These are phyloP conservation scores for Tinamus guttatus DNA, from an alignment of 2,113 vertebrate species.

Conservation along the genomic window DNA sequence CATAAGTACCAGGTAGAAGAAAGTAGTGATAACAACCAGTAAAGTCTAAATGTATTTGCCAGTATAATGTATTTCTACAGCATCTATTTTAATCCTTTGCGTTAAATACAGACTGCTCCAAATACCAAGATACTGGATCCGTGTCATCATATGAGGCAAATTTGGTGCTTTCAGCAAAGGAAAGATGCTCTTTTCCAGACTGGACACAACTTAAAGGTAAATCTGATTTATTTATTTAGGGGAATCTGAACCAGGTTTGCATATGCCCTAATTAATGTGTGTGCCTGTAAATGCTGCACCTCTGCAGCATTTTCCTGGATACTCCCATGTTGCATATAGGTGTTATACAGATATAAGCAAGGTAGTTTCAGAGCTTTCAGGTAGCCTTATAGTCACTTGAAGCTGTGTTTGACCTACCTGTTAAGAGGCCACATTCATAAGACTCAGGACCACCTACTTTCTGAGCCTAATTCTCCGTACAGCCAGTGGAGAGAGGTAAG, in stretches of 20 bases:
- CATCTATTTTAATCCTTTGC: background rate
- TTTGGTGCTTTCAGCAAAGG: background rate
- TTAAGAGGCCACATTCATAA: slow-evolving; percentile 36
- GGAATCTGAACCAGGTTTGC: background rate
- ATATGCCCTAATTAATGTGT: background rate
- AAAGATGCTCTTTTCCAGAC: background rate
- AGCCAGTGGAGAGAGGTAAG: background rate
- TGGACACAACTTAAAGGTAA: background rate
- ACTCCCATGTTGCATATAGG: background rate
- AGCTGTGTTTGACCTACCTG: background rate
- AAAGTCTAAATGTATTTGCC: background rate
- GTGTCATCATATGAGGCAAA: background rate
- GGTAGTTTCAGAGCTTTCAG: background rate
- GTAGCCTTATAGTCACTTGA: background rate
- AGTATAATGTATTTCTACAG: background rate
- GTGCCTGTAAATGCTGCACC: background rate
- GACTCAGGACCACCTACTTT: slow-evolving; percentile 39
- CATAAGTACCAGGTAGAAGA: background rate
- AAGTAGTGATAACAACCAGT: background rate
- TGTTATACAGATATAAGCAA: background rate
- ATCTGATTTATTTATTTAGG: background rate
- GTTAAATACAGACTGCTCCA: background rate
- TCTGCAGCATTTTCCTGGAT: background rate
- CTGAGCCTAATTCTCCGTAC: background rate
- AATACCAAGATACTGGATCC: background rate